phyloP scores from a whole-genome alignment of 2,888 invertebrate genomes.

The Iphiclides podalirius region DNA sequence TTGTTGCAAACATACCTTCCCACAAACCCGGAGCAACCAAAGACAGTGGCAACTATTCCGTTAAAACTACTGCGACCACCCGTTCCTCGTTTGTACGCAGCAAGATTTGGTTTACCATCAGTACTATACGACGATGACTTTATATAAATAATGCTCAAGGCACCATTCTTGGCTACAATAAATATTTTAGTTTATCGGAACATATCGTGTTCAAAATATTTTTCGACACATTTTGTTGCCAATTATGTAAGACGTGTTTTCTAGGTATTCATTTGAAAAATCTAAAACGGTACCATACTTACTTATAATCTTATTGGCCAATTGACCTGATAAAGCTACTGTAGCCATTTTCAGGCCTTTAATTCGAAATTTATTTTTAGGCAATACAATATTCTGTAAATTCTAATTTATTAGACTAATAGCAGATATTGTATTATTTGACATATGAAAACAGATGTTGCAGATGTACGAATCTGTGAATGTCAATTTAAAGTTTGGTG shows the following conservation, averaged over 20 bases:
- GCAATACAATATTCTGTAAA: slow-evolving; percentile 13
- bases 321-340: slow-evolving; percentile 58
- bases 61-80: slow-evolving; percentile 98
- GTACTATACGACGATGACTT: slow-evolving; percentile 76
- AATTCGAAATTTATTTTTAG: slow-evolving; percentile 4
- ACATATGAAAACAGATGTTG: slow-evolving; percentile 14
- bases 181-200: neutral
- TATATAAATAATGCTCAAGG: slow-evolving; percentile 66
- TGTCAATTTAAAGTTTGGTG: no score
- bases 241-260: slow-evolving; percentile 63
- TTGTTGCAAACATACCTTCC: slow-evolving; percentile 93
- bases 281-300: slow-evolving; percentile 37
- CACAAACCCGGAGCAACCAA: slow-evolving; percentile 94
- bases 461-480: neutral
- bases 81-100: slow-evolving; percentile 88
- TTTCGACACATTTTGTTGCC: slow-evolving; percentile 9
- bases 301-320: slow-evolving; percentile 61
- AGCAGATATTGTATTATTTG: slow-evolving; percentile 21
- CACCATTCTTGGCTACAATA: slow-evolving; percentile 57
- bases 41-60: slow-evolving; percentile 98
- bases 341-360: slow-evolving; percentile 65
- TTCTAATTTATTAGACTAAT: slow-evolving; percentile 3
- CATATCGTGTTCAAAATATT: neutral
- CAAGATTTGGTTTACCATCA: slow-evolving; percentile 79
- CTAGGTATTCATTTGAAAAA: slow-evolving; percentile 22